These are phyloP conservation scores for Bubo bubo DNA, from an alignment of 2,113 vertebrate species.

Conservation along the genomic window DNA sequence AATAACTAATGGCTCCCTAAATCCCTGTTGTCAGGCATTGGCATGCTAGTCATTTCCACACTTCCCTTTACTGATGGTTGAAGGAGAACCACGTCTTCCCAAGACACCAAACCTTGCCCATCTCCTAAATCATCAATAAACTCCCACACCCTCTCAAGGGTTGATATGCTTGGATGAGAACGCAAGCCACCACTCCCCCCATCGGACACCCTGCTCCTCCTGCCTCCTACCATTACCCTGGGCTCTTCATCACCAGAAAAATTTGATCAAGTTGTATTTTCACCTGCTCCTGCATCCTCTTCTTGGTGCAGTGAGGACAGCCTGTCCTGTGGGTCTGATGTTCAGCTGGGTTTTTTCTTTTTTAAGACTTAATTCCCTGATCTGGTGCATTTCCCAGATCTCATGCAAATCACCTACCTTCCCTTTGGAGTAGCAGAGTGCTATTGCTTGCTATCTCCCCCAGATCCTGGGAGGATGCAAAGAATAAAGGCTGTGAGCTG, in stretches of 20 bases:
- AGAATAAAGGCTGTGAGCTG: not conserved
- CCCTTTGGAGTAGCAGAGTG: not conserved
- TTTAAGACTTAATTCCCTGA: not conserved
- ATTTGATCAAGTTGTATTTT: not conserved
- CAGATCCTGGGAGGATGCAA: not conserved
- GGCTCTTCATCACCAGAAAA: fast-evolving
- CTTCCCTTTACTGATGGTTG: not conserved
- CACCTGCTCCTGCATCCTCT: not conserved
- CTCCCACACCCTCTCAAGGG: not conserved
- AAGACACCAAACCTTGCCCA: not conserved
- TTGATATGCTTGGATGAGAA: not conserved
- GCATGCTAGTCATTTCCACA: not conserved
- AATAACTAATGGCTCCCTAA: not conserved
- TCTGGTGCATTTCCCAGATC: not conserved
- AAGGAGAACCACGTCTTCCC: not conserved
- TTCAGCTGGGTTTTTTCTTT: not conserved
- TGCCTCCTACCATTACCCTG: fast-evolving
- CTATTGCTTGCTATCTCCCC: fast-evolving
- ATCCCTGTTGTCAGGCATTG: not conserved
- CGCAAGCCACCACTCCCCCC: fast-evolving
- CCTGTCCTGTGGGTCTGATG: not conserved
- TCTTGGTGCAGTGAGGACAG: not conserved
- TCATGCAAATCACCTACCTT: not conserved
- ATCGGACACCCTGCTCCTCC: not conserved
- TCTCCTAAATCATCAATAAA: not conserved